A percentile compares a stretch with the other conserved stretches of the same genome.
phyloP scores from a whole-genome alignment of 2,888 invertebrate species.

The Protonemura montana region DNA sequence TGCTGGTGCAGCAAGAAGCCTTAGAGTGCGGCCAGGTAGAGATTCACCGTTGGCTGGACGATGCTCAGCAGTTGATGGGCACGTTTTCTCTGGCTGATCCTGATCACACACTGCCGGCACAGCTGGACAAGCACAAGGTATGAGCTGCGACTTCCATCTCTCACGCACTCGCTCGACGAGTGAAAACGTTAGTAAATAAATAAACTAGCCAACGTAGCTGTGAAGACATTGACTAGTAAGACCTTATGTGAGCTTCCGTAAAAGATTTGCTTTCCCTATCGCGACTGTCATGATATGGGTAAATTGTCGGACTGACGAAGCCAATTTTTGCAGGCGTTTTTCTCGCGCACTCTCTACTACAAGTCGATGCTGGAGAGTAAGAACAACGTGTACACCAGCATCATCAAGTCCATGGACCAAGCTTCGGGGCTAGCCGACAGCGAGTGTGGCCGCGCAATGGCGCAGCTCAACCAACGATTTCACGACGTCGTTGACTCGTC shows the following conservation, averaged over 20 bases:
- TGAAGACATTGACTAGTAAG: no score
- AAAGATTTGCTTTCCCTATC: no score
- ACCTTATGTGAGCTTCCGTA: no score
- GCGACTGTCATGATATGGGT: background rate
- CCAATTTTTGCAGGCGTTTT: conserved; percentile 65
- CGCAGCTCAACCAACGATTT: conserved; percentile 84
- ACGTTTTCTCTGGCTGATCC: conserved; percentile 67
- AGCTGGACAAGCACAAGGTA: conserved; percentile 81
- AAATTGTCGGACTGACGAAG: background rate
- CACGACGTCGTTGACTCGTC: conserved; percentile 78
- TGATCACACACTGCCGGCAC: conserved; percentile 76
- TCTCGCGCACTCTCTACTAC: conserved; percentile 88
- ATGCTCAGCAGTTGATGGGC: conserved; percentile 77
- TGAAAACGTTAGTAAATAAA: no score
- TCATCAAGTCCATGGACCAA: conserved; percentile 78
- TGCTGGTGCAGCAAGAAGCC: conserved; percentile 88
- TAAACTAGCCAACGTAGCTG: no score
- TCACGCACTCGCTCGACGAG: no score
- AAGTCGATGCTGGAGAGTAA: conserved; percentile 94
- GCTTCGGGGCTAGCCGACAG: conserved; percentile 78
- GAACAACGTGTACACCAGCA: conserved; percentile 90
- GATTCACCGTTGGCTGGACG: conserved; percentile 85
- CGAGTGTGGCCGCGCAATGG: conserved; percentile 71
- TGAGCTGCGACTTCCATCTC: background rate
- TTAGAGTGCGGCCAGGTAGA: conserved; percentile 87